Evolutionary conservation across 1,140 invertebrate species (phyloP), one percentile per base, ranked within the genome.

Genomic region (Drosophila asahinai): DNA sequence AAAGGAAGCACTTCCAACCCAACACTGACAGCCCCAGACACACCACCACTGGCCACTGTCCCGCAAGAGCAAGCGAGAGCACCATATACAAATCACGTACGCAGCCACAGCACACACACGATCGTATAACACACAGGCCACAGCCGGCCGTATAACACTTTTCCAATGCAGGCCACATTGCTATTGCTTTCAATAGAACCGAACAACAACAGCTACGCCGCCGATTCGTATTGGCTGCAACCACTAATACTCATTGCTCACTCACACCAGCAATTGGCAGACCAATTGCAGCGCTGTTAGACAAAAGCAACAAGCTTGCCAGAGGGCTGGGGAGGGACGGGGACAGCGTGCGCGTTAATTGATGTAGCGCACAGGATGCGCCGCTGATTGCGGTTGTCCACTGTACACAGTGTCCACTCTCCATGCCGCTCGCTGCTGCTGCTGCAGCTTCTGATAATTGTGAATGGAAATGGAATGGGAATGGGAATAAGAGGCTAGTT

Each of bases 151-250:
- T 91, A 91, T 91, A 86, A 91, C 87, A 91, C 80, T 91, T 83
- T 74, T 59, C 15, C 55, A 54, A 76, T 91, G 82, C 86, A 91
- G 77, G 66, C 80, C 52, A 33, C 38, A 49, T 51, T 83, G 61
- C 49, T 82, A 67, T 75, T 75, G 59, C 61, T 82, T 87, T 91
- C 80, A 86, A 86, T 90, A 91, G 86, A 86, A 91, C 82, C 72
- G 74, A 77, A 65, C 64, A 42, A 61, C 76, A 59, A 42, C 60
- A 38, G 59, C 75, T 38, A 66, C 73, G 54, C 52, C 71, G 71
- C 62, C 68, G 78, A 87, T 86, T 91, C 86, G 86, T 91, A 91
- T 91, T 91, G 86, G 86, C 87, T 91, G 86, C 86, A 91, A 66
- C 86, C 86, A 81, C 79, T 65, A 86, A 91, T 70, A 86, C 82